Evolutionary conservation across 2,113 vertebrate species (phyloP).

Genomic region (Collichthys lucidus): DNA sequence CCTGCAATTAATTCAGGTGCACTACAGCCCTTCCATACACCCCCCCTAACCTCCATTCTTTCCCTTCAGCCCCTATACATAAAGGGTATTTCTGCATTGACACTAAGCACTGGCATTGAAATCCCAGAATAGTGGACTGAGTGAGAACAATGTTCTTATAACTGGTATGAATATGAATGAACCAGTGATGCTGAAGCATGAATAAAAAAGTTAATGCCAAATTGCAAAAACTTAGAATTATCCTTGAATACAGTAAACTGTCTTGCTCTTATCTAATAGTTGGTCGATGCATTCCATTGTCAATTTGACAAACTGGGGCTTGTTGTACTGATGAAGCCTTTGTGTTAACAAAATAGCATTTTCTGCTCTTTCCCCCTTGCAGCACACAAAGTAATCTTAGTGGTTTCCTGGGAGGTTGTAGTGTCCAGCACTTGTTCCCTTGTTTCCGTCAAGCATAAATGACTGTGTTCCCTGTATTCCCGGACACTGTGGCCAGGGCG

Average conservation of each 20-base stretch:
- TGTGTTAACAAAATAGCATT: not conserved
- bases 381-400: not conserved
- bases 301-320: not conserved
- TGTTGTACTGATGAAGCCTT: not conserved
- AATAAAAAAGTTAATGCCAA: no score
- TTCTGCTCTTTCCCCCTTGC: not conserved
- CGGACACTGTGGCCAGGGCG: not conserved
- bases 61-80: no score
- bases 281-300: not conserved
- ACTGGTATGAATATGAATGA: not conserved
- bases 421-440: not conserved
- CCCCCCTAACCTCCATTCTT: no score
- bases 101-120: no score
- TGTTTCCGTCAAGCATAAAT: not conserved
- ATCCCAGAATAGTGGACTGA: no score
- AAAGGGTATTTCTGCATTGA: no score
- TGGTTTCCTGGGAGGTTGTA: not conserved
- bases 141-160: no score
- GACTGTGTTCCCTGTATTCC: constrained; percentile 1
- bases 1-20: no score
- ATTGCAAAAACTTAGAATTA: not conserved
- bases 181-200: not conserved
- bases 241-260: not conserved
- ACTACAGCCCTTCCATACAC: no score
- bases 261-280: not conserved